Percentiles rank a stretch among this genome's conserved stretches.
phyloP scores from a whole-genome alignment of 2,113 vertebrate genomes.

The Anseranas semipalmata region DNA sequence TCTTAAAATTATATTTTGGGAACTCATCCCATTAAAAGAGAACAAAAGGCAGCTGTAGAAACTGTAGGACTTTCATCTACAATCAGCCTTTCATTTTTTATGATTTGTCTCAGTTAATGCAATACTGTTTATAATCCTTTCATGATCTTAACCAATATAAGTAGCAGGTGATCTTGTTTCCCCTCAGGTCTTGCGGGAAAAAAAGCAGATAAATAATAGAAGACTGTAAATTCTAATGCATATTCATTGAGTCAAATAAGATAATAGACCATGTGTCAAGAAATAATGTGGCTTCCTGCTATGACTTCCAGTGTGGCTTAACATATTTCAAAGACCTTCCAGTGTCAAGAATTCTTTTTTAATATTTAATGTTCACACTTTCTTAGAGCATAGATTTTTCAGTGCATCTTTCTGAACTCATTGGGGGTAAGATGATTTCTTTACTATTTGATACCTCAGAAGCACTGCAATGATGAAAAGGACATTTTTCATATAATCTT shows the following conservation, averaged over 20 bases:
- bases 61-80: not conserved
- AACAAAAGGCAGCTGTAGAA: not conserved
- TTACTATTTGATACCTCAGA: not conserved
- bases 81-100: not conserved
- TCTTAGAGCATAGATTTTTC: not conserved
- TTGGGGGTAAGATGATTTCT: not conserved
- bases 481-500: not conserved
- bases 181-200: not conserved
- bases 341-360: not conserved
- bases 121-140: not conserved
- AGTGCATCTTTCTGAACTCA: not conserved
- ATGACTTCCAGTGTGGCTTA: slow-evolving; percentile 7
- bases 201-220: slow-evolving; percentile 1
- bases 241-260: slow-evolving; percentile 23
- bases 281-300: slow-evolving; percentile 26
- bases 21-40: not conserved
- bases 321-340: not conserved
- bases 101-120: not conserved
- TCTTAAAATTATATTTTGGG: not conserved
- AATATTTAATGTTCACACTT: slow-evolving; percentile 14
- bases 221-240: slow-evolving; percentile 15
- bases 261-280: not conserved
- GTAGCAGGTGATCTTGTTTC: slow-evolving; percentile 3
- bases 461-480: not conserved
- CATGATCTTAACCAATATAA: not conserved